Evolutionary conservation across 2,113 vertebrate genomes (phyloP).

Genomic region (Sorex araneus): DNA sequence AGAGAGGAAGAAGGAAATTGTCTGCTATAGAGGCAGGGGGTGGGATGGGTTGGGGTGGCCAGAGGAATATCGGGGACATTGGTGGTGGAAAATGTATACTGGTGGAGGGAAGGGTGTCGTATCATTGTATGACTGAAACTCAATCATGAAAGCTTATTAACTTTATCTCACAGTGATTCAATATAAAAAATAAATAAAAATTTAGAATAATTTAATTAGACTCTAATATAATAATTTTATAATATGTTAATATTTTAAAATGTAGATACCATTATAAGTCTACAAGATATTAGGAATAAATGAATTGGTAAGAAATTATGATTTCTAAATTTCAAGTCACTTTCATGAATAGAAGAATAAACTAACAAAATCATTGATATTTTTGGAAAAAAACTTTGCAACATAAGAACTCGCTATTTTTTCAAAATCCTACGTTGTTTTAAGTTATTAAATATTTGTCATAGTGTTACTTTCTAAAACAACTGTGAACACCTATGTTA

Average conservation of each 20-base stretch:
- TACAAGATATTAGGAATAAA: background rate
- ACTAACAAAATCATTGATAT: background rate
- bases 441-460: background rate
- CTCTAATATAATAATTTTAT: background rate
- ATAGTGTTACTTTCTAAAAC: background rate
- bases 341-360: background rate
- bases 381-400: background rate
- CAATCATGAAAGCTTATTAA: too few relatives aligned
- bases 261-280: background rate
- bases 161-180: background rate
- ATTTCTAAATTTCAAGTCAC: slow-evolving; percentile 8
- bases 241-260: background rate
- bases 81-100: too few relatives aligned
- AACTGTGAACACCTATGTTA: slow-evolving; percentile 28
- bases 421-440: background rate
- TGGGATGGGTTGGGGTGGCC: too few relatives aligned
- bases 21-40: too few relatives aligned
- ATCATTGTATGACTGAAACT: too few relatives aligned
- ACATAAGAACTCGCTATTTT: background rate
- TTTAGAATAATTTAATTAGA: slow-evolving; percentile 17
- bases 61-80: too few relatives aligned
- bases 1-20: too few relatives aligned
- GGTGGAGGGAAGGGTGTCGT: too few relatives aligned
- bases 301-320: background rate
- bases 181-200: slow-evolving; percentile 35